phyloP scores from a whole-genome alignment of 1,140 invertebrate species.

The Brachionus sp. region DNA sequence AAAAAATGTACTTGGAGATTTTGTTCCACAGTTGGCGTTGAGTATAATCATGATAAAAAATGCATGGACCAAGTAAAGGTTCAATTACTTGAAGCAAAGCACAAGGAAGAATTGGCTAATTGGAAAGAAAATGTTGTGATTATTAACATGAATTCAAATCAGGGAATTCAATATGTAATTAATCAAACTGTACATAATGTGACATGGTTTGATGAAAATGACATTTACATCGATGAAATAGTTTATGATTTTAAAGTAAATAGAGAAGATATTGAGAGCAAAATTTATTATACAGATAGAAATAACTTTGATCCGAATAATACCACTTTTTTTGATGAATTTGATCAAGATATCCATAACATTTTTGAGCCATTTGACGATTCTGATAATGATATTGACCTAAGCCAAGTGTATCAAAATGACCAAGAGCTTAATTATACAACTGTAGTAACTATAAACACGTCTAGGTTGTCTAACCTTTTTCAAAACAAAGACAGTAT shows the following conservation, averaged over 20 bases:
- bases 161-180: not conserved
- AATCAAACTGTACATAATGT: not conserved
- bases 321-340: not conserved
- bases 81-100: not conserved
- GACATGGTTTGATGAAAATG: not conserved
- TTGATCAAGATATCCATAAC: not conserved
- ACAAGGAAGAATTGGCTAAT: not conserved
- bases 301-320: not conserved
- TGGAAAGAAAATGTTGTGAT: not conserved
- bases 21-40: not conserved
- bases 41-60: not conserved
- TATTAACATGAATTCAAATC: not conserved
- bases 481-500: not conserved
- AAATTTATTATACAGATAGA: not conserved
- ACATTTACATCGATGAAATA: not conserved
- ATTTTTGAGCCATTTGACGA: not conserved
- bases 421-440: not conserved
- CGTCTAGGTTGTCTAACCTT: not conserved
- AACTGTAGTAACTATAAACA: not conserved
- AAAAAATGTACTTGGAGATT: not conserved
- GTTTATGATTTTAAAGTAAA: not conserved
- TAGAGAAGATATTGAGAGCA: not conserved
- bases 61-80: not conserved
- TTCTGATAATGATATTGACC: not conserved
- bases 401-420: not conserved